A percentile compares a stretch with the other conserved stretches of the same genome.
These are phyloP conservation scores for Thermophis baileyi DNA, from an alignment of 2,113 vertebrate genomes.

Conservation along the genomic window DNA sequence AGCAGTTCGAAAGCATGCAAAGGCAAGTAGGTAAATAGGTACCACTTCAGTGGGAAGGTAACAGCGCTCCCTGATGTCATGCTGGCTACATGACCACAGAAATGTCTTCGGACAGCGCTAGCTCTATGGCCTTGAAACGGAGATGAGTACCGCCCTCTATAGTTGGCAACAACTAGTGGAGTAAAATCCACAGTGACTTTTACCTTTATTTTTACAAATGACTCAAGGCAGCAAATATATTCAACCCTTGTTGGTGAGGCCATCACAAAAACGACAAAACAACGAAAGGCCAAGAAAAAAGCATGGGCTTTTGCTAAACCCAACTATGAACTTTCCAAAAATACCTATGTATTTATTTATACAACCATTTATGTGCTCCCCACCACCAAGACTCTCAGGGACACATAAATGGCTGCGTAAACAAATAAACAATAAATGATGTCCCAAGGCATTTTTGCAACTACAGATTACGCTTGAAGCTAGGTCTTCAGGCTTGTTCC, in stretches of 20 bases:
- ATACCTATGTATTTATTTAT: background rate
- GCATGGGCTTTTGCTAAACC: background rate
- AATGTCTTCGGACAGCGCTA: background rate
- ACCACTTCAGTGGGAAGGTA: background rate
- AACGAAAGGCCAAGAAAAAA: background rate
- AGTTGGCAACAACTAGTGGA: background rate
- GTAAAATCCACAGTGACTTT: background rate
- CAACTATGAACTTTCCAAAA: background rate
- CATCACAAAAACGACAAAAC: background rate
- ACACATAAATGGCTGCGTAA: background rate
- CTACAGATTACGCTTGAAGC: background rate
- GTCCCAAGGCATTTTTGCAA: background rate
- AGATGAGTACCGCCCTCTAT: background rate
- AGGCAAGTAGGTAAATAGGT: background rate
- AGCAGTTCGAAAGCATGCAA: background rate
- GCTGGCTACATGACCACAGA: background rate
- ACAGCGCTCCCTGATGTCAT: background rate
- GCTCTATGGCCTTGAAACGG: background rate
- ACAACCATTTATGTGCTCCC: background rate
- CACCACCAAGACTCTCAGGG: background rate
- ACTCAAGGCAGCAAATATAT: background rate
- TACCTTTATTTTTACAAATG: background rate
- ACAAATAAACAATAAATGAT: background rate
- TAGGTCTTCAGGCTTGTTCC: background rate
- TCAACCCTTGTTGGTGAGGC: background rate